These are phyloP conservation scores for Poecile atricapillus DNA, from an alignment of 2,113 vertebrate species.

Conservation along the genomic window DNA sequence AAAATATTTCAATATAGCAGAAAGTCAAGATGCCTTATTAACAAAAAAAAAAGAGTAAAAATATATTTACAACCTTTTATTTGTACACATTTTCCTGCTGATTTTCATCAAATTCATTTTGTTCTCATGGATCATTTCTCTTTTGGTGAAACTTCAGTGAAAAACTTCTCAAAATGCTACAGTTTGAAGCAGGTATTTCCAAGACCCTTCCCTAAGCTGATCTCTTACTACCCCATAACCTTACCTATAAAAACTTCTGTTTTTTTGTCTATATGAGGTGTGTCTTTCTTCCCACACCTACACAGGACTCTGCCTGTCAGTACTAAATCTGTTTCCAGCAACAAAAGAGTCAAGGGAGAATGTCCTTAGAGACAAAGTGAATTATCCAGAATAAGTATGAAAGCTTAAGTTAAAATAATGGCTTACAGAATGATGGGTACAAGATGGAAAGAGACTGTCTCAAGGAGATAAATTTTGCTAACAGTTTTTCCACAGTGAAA, in stretches of 20 bases:
- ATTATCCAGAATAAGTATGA: neutral
- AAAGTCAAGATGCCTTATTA: neutral
- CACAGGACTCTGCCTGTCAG: constrained; percentile 14
- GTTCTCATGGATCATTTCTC: neutral
- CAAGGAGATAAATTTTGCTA: neutral
- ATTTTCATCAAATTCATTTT: neutral
- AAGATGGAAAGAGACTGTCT: neutral
- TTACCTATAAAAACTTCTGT: neutral
- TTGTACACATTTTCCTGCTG: neutral
- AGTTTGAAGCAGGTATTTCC: neutral
- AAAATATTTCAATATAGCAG: neutral
- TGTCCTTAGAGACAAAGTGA: neutral
- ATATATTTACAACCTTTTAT: neutral
- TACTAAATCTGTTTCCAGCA: constrained; percentile 15
- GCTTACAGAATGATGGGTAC: neutral
- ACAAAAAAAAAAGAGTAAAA: neutral
- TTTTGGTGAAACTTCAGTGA: neutral
- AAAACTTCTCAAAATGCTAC: neutral
- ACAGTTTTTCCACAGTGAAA: neutral
- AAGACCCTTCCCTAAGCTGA: neutral
- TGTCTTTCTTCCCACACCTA: constrained; percentile 44
- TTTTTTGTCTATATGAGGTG: constrained; percentile 12
- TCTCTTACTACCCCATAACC: neutral
- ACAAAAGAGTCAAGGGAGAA: neutral
- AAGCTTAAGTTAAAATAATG: constrained; percentile 11